Percentiles rank a stretch among this genome's conserved stretches.
Evolutionary conservation across 2,888 invertebrate genomes (phyloP).

Genomic region (Pasiphila rectangulata): DNA sequence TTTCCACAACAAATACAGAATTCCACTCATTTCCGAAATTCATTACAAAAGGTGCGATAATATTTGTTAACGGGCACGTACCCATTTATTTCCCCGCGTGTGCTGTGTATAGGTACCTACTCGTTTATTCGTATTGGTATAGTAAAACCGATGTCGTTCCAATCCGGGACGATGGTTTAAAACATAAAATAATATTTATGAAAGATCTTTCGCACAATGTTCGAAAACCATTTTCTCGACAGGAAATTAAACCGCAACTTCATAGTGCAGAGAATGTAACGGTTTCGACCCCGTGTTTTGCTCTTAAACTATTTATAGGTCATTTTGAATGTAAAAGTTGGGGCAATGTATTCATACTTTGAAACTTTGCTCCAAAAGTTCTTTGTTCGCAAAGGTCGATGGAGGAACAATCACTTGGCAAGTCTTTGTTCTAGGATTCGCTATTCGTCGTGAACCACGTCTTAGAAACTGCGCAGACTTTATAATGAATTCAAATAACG

Average conservation of each 20-base stretch:
- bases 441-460: slow-evolving; percentile 33
- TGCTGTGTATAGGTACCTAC: too few relatives aligned
- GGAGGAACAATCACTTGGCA: slow-evolving; percentile 37
- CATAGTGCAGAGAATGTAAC: slow-evolving; percentile 28
- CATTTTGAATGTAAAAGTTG: slow-evolving; percentile 34
- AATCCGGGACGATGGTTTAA: slow-evolving; percentile 8
- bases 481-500: slow-evolving; percentile 42
- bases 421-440: slow-evolving; percentile 45
- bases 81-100: slow-evolving; percentile 3
- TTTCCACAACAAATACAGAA: slow-evolving; percentile 3
- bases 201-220: slow-evolving; percentile 25
- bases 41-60: slow-evolving; percentile 8
- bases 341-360: slow-evolving; percentile 32
- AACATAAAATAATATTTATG: slow-evolving; percentile 21
- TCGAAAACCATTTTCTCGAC: slow-evolving; percentile 30
- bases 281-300: slow-evolving; percentile 24
- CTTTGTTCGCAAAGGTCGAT: slow-evolving; percentile 36
- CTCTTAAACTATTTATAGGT: slow-evolving; percentile 33
- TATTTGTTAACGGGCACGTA: slow-evolving; percentile 13
- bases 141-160: slow-evolving; percentile 13
- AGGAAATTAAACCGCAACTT: slow-evolving; percentile 38
- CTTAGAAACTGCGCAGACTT: slow-evolving; percentile 32
- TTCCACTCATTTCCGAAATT: slow-evolving; percentile 9
- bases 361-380: slow-evolving; percentile 38
- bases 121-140: slow-evolving; percentile 11